phyloP scores from a whole-genome alignment of 2,888 invertebrate species.

The Allacma fusca region DNA sequence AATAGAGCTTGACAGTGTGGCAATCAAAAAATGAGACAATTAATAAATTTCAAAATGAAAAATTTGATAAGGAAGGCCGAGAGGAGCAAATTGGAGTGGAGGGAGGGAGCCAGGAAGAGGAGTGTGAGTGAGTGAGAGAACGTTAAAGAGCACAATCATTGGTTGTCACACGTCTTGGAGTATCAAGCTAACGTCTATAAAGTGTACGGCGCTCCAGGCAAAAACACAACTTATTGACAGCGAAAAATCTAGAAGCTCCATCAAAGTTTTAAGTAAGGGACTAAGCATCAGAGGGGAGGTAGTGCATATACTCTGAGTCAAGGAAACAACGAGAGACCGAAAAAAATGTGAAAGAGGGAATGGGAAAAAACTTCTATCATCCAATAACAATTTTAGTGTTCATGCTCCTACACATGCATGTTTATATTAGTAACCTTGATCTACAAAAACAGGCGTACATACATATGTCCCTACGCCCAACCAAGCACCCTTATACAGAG shows the following conservation, averaged over 20 bases:
- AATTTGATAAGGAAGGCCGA: slow-evolving; percentile 3
- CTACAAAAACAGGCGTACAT: slow-evolving; percentile 18
- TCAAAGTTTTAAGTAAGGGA: slow-evolving; percentile 38
- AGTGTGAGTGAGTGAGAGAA: neutral
- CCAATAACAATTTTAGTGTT: slow-evolving; percentile 10
- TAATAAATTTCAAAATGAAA: slow-evolving; percentile 16
- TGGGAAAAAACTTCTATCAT: slow-evolving; percentile 4
- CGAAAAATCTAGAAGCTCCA: slow-evolving; percentile 36
- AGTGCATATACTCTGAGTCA: neutral
- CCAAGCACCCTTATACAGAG: no score
- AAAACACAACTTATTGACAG: slow-evolving; percentile 38
- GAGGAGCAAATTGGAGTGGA: neutral
- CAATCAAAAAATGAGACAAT: slow-evolving; percentile 4
- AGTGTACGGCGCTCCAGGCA: slow-evolving; percentile 18
- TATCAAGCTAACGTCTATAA: slow-evolving; percentile 9
- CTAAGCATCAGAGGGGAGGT: slow-evolving; percentile 11
- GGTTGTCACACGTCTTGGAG: slow-evolving; percentile 18
- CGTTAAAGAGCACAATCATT: neutral
- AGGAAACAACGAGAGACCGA: neutral
- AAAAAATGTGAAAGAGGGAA: slow-evolving; percentile 18
- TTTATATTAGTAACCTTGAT: no score
- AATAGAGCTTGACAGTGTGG: neutral
- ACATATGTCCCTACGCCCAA: no score
- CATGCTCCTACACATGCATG: no score
- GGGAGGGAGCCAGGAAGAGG: neutral